Evolutionary conservation across 2,797 vertebrate genomes (phyloP), one percentile per base, ranked within the genome.

Genomic region (Somateria mollissima): DNA sequence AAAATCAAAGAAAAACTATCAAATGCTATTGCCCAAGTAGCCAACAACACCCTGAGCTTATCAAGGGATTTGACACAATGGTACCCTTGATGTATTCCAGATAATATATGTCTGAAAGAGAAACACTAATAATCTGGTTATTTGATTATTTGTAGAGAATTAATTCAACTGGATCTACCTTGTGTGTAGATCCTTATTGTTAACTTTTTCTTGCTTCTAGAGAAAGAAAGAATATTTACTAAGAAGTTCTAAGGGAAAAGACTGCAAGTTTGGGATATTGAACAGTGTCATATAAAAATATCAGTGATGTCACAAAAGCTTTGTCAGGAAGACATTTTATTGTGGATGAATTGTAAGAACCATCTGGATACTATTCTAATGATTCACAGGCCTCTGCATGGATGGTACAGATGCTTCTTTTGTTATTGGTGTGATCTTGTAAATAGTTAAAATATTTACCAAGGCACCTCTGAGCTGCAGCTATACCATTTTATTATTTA

Each of bases 361-460:
- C 99, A 99, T 99, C 99, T 99, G 99, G 98, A 98, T 98, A 96
- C 98, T 97, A 98, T 97, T 98, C 98, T 98, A 98, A 98, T 87
- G 95, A 94, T 91, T 56, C 94, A 81, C 97, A 95, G 96, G 96
- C 97, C 95, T 98, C 96, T 97, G 94, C 98, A 98, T 95, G 97
- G 98, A 98, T 94, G 98, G 98, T 98, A 98, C 99, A 99, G 99
- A 99, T 99, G 99, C 98, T 98, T 96, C 98, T 98, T 99, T 99
- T 99, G 99, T 99, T 98, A 98, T 97, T 98, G 94, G 97, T 98
- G 98, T 96, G 97, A 99, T 99, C 98, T 99, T 99, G 99, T 99
- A 99, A 99, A 99, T 99, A 99, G 99, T 99, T 99, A 99, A 99
- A 99, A 99, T 99, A 99, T 99, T 99, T 99, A 99, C 99, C 97